phyloP scores from a whole-genome alignment of 2,797 vertebrate genomes.

The Spatula versicolor region DNA sequence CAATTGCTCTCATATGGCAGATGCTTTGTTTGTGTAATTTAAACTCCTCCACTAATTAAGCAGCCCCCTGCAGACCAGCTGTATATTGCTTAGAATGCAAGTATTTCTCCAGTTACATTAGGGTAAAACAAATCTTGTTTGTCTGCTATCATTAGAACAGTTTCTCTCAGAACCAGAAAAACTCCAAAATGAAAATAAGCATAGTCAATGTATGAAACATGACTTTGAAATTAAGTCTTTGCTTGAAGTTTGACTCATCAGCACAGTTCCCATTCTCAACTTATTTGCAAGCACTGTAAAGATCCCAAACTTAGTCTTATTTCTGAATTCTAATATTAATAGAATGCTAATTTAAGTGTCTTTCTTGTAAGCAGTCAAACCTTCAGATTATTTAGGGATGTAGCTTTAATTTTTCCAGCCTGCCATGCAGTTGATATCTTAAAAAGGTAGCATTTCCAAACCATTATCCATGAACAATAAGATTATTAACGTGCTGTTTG shows the following conservation, averaged over 20 bases:
- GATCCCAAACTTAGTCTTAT: not conserved
- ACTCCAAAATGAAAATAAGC: not conserved
- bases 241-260: not conserved
- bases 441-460: not conserved
- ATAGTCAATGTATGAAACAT: not conserved
- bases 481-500: not conserved
- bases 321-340: not conserved
- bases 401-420: not conserved
- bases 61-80: not conserved
- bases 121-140: not conserved
- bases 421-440: not conserved
- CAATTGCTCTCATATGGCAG: not conserved
- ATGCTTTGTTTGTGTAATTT: not conserved
- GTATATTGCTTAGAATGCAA: not conserved
- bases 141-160: not conserved
- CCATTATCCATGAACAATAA: accelerated
- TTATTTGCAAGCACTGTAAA: not conserved
- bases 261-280: not conserved
- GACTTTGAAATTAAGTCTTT: not conserved
- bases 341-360: not conserved
- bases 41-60: not conserved
- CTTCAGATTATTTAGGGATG: not conserved
- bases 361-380: not conserved
- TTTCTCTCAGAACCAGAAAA: not conserved
- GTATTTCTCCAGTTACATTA: not conserved